These are phyloP conservation scores for Boleophthalmus pectinirostris DNA, from an alignment of 2,113 vertebrate species.

Conservation along the genomic window DNA sequence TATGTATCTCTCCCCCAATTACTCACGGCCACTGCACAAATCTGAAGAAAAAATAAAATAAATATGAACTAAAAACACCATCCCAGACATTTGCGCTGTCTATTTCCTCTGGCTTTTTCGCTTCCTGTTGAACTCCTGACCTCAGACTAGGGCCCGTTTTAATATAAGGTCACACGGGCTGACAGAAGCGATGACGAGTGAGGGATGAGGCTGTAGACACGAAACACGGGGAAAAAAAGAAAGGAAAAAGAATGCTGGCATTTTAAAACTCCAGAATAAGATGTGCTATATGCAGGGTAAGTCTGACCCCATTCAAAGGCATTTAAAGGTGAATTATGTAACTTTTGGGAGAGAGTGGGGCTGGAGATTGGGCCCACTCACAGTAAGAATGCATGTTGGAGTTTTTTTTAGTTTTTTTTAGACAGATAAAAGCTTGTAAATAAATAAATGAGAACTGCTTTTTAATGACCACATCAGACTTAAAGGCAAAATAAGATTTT, in stretches of 20 bases:
- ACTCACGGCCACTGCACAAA: conserved; percentile 25
- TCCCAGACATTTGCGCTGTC: background rate
- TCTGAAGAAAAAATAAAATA: background rate
- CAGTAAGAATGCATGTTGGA: no score
- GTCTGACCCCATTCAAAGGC: background rate
- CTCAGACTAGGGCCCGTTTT: conserved; percentile 9
- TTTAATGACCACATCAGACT: no score
- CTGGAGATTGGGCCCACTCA: no score
- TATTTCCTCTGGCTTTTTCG: background rate
- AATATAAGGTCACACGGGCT: conserved; percentile 6
- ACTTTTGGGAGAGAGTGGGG: no score
- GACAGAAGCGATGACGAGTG: conserved; percentile 3
- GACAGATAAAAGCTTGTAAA: background rate
- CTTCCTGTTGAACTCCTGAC: conserved; percentile 17
- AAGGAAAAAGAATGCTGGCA: background rate
- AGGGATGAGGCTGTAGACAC: conserved; percentile 14
- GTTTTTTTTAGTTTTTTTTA: no score
- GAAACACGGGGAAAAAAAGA: background rate
- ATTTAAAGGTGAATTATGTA: background rate
- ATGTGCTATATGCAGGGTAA: background rate
- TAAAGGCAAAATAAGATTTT: no score
- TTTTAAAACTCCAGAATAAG: background rate
- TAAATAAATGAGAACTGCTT: background rate
- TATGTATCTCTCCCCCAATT: conserved; percentile 42
- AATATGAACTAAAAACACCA: background rate